These are phyloP conservation scores for Subacronicta megacephala DNA, from an alignment of 2,888 invertebrate genomes.

Conservation along the genomic window DNA sequence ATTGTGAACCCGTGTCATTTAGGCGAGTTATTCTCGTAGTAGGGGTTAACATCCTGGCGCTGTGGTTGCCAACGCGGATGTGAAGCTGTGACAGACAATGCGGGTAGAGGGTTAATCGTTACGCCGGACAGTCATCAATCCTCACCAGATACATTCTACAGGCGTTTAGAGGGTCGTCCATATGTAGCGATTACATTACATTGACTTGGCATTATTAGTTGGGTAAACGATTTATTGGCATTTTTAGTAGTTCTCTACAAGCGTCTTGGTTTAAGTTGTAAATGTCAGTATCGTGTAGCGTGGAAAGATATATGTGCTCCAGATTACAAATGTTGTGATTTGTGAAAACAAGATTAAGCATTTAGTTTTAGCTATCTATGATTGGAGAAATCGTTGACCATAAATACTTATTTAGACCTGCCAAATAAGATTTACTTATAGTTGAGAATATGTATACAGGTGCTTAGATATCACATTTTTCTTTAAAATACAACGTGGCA, in stretches of 20 bases:
- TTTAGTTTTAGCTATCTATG: too few species aligned
- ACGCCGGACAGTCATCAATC: constrained; percentile 44
- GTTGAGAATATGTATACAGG: background rate
- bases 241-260: constrained; percentile 24
- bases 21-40: constrained; percentile 58
- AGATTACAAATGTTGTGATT: constrained; percentile 10
- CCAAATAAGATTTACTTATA: background rate
- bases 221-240: constrained; percentile 49
- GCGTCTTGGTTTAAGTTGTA: constrained; percentile 9
- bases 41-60: constrained; percentile 58
- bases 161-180: constrained; percentile 31
- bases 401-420: too few species aligned
- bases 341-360: background rate
- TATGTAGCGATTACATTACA: constrained; percentile 23
- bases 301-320: constrained; percentile 20
- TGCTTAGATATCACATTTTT: too few species aligned
- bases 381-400: background rate
- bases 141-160: constrained; percentile 45
- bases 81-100: constrained; percentile 53
- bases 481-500: too few species aligned
- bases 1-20: constrained; percentile 53
- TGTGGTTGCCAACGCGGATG: constrained; percentile 76
- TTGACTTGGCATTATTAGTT: constrained; percentile 35
- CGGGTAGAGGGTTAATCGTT: constrained; percentile 56
- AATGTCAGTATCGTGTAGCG: constrained; percentile 14